phyloP scores from a whole-genome alignment of 2,113 vertebrate species.

The Podilymbus podiceps region DNA sequence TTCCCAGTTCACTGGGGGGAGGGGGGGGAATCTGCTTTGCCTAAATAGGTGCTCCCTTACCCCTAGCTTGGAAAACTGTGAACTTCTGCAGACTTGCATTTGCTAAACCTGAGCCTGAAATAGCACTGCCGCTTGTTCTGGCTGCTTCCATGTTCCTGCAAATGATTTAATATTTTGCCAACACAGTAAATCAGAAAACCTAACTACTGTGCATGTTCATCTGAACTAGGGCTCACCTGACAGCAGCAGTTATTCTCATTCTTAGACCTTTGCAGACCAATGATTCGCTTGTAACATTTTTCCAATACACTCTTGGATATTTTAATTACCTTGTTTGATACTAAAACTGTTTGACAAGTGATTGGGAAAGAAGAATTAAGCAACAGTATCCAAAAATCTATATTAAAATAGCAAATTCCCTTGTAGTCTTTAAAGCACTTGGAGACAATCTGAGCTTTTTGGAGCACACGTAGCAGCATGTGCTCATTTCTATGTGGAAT shows the following conservation, averaged over 20 bases:
- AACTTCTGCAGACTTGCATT: background rate
- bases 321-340: slow-evolving; percentile 18
- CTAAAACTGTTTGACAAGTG: background rate
- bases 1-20: no score
- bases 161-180: background rate
- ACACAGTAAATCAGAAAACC: background rate
- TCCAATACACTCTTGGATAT: background rate
- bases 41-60: background rate
- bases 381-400: background rate
- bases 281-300: background rate
- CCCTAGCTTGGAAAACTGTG: background rate
- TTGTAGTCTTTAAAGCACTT: background rate
- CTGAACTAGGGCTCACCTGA: background rate
- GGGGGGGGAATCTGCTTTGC: background rate
- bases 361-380: background rate
- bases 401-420: background rate
- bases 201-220: background rate
- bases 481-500: background rate
- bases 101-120: background rate
- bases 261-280: background rate
- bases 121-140: background rate
- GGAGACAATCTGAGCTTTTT: background rate
- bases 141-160: background rate
- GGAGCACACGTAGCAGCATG: background rate
- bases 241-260: background rate